Evolutionary conservation across 2,797 vertebrate species (phyloP).

Genomic region (Lagocephalus sceleratus): DNA sequence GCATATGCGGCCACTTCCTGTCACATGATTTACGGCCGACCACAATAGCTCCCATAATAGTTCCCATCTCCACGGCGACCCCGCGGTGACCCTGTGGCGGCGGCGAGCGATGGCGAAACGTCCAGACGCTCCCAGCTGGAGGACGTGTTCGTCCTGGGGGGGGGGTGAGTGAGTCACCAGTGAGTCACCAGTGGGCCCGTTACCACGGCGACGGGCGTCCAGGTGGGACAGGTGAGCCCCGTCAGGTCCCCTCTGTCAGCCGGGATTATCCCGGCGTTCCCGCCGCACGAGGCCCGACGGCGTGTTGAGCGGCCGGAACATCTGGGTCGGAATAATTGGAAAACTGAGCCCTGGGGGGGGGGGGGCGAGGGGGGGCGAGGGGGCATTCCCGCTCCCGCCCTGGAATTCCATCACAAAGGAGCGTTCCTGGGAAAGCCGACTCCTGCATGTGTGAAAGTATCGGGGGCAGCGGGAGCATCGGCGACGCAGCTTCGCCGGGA

Average conservation of each 20-base stretch:
- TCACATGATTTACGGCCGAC: conserved; percentile 55
- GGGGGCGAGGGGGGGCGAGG: too few species aligned
- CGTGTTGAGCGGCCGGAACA: background rate
- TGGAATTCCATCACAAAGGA: too few species aligned
- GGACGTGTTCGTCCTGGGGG: conserved; percentile 11
- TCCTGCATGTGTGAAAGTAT: too few species aligned
- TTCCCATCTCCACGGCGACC: conserved; percentile 57
- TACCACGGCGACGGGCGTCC: too few species aligned
- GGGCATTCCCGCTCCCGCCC: too few species aligned
- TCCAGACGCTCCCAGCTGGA: background rate
- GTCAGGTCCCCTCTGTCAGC: conserved; percentile 29
- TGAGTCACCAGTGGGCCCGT: too few species aligned
- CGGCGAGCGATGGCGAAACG: conserved; percentile 8
- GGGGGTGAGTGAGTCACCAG: too few species aligned
- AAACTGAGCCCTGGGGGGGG: background rate
- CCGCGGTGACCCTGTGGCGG: conserved; percentile 43
- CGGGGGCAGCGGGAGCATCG: too few species aligned
- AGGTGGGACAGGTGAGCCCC: too few species aligned
- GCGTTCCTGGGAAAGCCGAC: too few species aligned
- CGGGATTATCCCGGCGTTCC: conserved; percentile 12
- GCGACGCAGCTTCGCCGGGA: too few species aligned
- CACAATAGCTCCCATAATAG: conserved; percentile 69
- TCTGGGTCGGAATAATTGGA: background rate
- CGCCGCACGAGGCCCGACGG: background rate
- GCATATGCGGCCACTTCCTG: conserved; percentile 58